phyloP scores from a whole-genome alignment of 2,888 invertebrate species.

The Dryomyza anilis region DNA sequence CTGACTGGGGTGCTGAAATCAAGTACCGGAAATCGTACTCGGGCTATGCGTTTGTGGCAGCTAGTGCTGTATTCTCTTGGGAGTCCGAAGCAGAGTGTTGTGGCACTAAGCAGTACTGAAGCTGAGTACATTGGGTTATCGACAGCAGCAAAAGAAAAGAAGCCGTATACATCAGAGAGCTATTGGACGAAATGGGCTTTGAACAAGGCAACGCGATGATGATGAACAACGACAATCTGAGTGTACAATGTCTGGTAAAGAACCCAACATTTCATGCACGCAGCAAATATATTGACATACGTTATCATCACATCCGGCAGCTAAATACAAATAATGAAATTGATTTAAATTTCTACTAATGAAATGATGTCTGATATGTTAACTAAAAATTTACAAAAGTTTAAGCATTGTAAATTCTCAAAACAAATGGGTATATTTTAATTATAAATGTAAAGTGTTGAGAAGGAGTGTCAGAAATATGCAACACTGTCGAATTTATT shows the following conservation, averaged over 20 bases:
- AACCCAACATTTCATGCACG: conserved; percentile 32
- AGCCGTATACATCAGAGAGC: neutral
- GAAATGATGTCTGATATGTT: conserved; percentile 31
- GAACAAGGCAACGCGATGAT: neutral
- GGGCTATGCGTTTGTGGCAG: conserved; percentile 29
- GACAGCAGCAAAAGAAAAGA: conserved; percentile 21
- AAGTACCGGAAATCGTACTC: conserved; percentile 31
- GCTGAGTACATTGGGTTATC: conserved; percentile 31
- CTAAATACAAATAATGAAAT: conserved; percentile 20
- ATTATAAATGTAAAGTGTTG: too few relatives aligned
- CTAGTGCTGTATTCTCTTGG: conserved; percentile 31
- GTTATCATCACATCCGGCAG: conserved; percentile 25
- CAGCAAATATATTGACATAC: conserved; percentile 29
- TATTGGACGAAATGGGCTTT: conserved; percentile 1
- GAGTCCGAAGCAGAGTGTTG: conserved; percentile 29
- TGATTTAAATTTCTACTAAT: conserved; percentile 19
- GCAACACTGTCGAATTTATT: too few relatives aligned
- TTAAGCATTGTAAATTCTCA: too few relatives aligned
- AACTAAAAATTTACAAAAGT: conserved; percentile 30
- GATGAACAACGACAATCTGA: conserved; percentile 16
- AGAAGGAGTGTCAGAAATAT: too few relatives aligned
- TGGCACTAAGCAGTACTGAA: conserved; percentile 27
- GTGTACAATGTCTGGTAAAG: conserved; percentile 22
- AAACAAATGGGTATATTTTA: too few relatives aligned
- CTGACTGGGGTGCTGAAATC: conserved; percentile 34